Evolutionary conservation across 2,888 invertebrate genomes (phyloP).

Genomic region (Bombyx huttoni): DNA sequence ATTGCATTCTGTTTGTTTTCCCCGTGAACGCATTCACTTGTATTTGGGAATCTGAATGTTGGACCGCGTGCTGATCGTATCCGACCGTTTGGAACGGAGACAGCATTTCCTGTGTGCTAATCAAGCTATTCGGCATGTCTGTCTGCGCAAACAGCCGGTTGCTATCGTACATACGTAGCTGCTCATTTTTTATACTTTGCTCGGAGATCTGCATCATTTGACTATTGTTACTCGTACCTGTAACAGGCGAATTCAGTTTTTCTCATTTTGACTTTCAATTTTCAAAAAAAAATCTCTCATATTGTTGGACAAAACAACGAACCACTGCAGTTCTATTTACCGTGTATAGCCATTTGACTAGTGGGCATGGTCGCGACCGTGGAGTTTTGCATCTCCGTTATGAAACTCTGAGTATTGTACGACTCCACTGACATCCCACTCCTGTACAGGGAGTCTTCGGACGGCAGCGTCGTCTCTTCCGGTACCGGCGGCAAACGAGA

Average conservation of each 20-base stretch:
- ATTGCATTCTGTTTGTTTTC: conserved; percentile 39
- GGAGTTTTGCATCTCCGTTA: conserved; percentile 28
- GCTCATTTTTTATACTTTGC: conserved; percentile 50
- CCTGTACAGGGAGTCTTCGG: conserved; percentile 67
- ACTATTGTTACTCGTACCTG: conserved; percentile 54
- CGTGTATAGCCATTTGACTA: conserved; percentile 60
- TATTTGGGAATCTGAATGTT: conserved; percentile 9
- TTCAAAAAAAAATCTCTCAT: too few species aligned
- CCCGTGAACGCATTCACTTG: conserved; percentile 29
- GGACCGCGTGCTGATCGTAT: conserved; percentile 29
- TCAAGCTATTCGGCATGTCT: conserved; percentile 48
- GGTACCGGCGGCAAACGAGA: conserved; percentile 74
- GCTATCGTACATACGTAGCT: conserved; percentile 51
- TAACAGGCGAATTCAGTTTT: conserved; percentile 7
- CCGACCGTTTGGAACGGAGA: conserved; percentile 34
- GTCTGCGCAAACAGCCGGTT: conserved; percentile 43
- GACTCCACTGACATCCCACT: conserved; percentile 55
- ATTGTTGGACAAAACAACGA: too few species aligned
- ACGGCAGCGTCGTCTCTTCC: conserved; percentile 64
- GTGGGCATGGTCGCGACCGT: conserved; percentile 48
- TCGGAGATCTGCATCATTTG: conserved; percentile 52
- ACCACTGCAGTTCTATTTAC: conserved; percentile 17
- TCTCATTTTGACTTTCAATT: too few species aligned
- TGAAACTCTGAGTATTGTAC: conserved; percentile 41
- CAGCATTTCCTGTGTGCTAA: conserved; percentile 41